Percentiles rank a stretch among this genome's conserved stretches.
phyloP scores from a whole-genome alignment of 2,797 vertebrate genomes.

The Onychomys leucogaster region DNA sequence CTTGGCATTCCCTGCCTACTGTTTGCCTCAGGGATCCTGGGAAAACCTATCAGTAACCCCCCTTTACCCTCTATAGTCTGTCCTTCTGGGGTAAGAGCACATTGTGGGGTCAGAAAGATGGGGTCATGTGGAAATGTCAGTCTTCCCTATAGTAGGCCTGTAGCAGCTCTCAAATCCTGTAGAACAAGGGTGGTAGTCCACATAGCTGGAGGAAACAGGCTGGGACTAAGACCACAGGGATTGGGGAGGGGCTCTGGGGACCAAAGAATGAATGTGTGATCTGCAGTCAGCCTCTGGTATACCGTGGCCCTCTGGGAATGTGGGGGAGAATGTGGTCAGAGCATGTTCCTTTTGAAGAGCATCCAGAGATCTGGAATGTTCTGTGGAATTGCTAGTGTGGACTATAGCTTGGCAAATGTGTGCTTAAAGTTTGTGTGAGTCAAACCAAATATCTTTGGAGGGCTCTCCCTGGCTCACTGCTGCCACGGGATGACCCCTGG shows the following conservation, averaged over 20 bases:
- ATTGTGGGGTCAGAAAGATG: background rate
- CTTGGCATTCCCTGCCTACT: rapidly evolving
- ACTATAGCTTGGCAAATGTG: background rate
- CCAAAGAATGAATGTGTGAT: background rate
- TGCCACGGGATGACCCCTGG: background rate
- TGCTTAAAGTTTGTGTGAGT: background rate
- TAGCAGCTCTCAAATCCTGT: background rate
- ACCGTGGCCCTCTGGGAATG: background rate
- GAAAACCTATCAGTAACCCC: too few relatives aligned
- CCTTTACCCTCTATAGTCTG: background rate
- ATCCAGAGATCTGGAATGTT: background rate
- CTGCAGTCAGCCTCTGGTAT: background rate
- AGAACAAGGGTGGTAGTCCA: background rate
- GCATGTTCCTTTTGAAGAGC: background rate
- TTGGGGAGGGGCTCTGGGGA: rapidly evolving
- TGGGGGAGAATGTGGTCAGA: background rate
- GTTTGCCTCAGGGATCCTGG: background rate
- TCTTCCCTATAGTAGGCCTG: background rate
- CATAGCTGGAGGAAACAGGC: background rate
- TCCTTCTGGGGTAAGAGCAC: background rate
- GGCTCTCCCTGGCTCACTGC: background rate
- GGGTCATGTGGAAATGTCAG: background rate
- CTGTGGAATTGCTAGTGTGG: background rate
- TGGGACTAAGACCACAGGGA: background rate
- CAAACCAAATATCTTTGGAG: background rate